Base-by-base conservation (phyloP, 2,113 vertebrate species). In the Hippoglossus stenolepis region DNA sequence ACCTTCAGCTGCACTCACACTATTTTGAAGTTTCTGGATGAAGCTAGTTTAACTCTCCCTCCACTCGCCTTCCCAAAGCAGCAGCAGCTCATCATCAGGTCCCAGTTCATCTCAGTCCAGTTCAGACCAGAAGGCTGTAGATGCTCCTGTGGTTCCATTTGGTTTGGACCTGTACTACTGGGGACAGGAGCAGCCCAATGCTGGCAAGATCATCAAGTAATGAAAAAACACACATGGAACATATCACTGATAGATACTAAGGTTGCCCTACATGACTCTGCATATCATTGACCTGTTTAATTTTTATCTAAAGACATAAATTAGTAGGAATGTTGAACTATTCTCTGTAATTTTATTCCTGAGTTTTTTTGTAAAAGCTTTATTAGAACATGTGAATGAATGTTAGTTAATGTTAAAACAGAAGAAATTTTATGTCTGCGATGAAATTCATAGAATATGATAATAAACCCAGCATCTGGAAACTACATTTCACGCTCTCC, bases 111-210 rank as follows among this genome's bases (percentile, higher is more conserved):
- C 72, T 5, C 71, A 68, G 56, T 68, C 70, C 80, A 89, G 76
- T 73, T 89, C 90, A 51, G 89, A 86, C 0, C 89, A 90, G 71
- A 93, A 95, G 74, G 67, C 84, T 45, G 82, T 83, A 5, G 92
- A 90, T 45, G 96, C 94, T 7, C 97, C 97, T 0, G 58, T 97
- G 5, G 88, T 98, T 77, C 95, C 97, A 0, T 99, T 97, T 45
- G 97, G 96, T 57, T 84, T 97, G 76, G 98, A 98, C 70, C 93
- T 98, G 58, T 96, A 96, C 85, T 95, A 96, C 92, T 98, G 97
- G 97, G 97, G 96, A 66, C 82, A 96, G 90, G 96, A 99, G 64
- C 95, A 95, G 84, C 95, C 93, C 10, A 90, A 70, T 11, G 86
- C 95, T 2, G 95, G 96, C 45, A 97, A 95, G 92, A 95, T 98